These are phyloP conservation scores for Brachionus calyciflorus DNA, from an alignment of 1,140 invertebrate species.

Conservation along the genomic window DNA sequence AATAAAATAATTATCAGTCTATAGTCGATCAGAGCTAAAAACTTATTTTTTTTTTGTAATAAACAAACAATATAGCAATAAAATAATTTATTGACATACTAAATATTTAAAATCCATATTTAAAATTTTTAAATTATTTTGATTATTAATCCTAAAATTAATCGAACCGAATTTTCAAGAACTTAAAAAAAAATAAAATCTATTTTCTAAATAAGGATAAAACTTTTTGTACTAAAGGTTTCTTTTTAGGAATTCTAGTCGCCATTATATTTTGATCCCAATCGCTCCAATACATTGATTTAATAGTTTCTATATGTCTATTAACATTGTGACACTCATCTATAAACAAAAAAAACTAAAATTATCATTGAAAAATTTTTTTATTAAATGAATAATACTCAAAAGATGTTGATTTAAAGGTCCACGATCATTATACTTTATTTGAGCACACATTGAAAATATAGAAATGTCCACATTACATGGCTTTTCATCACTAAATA, in stretches of 20 bases:
- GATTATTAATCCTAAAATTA: no score
- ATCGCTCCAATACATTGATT: slow-evolving; percentile 28
- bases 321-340: slow-evolving; percentile 10
- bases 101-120: no score
- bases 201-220: slow-evolving; percentile 17
- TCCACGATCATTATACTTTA: neutral
- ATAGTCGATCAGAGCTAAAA: no score
- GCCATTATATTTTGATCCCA: slow-evolving; percentile 35
- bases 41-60: no score
- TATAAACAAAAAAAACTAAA: slow-evolving; percentile 1
- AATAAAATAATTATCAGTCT: no score
- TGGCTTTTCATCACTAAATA: slow-evolving; percentile 22
- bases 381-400: neutral
- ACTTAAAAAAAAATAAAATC: no score
- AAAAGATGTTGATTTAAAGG: slow-evolving; percentile 35
- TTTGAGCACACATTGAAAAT: slow-evolving; percentile 7
- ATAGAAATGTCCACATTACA: slow-evolving; percentile 40
- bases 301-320: slow-evolving; percentile 38
- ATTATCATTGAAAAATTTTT: neutral
- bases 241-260: neutral
- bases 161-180: no score
- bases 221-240: neutral
- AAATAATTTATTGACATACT: no score
- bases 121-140: no score
- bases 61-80: no score